These are phyloP conservation scores for Nixonia krombeini DNA, from an alignment of 1,140 invertebrate species.

Conservation along the genomic window DNA sequence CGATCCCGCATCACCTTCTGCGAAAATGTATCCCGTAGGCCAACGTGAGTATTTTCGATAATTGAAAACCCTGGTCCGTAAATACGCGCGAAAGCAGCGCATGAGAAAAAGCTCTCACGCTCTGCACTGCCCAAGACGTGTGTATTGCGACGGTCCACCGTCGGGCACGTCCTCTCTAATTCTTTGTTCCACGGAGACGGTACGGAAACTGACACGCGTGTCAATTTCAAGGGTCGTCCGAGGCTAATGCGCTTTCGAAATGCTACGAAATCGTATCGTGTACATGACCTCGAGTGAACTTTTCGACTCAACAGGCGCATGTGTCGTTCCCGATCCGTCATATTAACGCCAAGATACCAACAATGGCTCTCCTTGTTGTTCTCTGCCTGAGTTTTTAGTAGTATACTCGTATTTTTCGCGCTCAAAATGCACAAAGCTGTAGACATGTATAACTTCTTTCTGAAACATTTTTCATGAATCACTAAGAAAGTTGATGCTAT, in stretches of 20 bases:
- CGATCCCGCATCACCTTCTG: slow-evolving; percentile 53
- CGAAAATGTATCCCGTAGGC: slow-evolving; percentile 72
- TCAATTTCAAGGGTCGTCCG: neutral
- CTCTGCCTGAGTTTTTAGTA: no score
- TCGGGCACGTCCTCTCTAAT: slow-evolving; percentile 12
- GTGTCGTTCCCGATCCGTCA: slow-evolving; percentile 46
- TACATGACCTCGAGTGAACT: slow-evolving; percentile 54
- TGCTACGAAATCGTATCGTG: slow-evolving; percentile 1
- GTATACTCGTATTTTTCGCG: no score
- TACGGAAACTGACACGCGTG: neutral
- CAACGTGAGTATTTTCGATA: slow-evolving; percentile 65
- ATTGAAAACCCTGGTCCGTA: neutral
- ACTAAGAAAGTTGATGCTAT: no score
- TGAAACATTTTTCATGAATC: no score
- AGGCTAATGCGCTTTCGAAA: neutral
- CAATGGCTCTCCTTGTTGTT: slow-evolving; percentile 3
- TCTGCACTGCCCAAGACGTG: neutral
- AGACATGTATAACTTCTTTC: no score
- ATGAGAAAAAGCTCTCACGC: neutral
- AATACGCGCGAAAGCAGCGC: slow-evolving; percentile 1
- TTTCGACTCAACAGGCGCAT: slow-evolving; percentile 58
- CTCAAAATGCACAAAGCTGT: no score
- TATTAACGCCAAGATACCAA: slow-evolving; percentile 5
- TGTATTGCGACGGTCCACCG: neutral
- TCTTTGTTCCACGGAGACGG: slow-evolving; percentile 27